Conservation (phyloP, 2,797 vertebrate genomes). For the Epinephelus malabaricus region DNA sequence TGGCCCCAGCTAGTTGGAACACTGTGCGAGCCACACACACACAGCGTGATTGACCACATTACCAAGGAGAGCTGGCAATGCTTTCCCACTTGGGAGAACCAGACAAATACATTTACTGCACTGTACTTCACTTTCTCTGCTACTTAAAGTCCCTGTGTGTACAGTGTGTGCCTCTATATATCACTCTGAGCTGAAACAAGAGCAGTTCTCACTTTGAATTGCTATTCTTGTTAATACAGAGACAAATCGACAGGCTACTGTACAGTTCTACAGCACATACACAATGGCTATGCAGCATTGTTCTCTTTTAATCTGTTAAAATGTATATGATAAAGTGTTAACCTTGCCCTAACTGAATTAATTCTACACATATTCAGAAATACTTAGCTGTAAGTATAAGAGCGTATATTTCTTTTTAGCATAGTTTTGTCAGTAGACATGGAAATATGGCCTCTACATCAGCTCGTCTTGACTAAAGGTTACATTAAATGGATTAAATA, state of each 20-base stretch:
- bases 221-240: slow-evolving; percentile 34
- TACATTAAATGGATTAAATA: slow-evolving; percentile 8
- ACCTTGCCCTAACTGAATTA: neutral
- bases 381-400: neutral
- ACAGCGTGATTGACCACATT: slow-evolving; percentile 63
- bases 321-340: neutral
- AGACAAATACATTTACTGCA: slow-evolving; percentile 63
- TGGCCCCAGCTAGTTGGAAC: slow-evolving; percentile 26
- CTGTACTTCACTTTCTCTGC: slow-evolving; percentile 52
- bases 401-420: neutral
- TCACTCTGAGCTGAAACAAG: slow-evolving; percentile 32
- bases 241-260: slow-evolving; percentile 13
- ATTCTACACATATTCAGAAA: slow-evolving; percentile 3
- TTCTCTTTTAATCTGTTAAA: neutral
- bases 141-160: slow-evolving; percentile 40
- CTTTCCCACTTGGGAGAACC: slow-evolving; percentile 53
- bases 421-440: neutral
- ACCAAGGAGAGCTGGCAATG: slow-evolving; percentile 57
- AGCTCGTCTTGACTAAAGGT: neutral
- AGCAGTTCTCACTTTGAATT: slow-evolving; percentile 43
- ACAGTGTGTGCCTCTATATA: slow-evolving; percentile 42
- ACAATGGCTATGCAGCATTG: neutral
- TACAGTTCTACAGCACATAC: neutral
- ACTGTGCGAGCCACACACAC: slow-evolving; percentile 14
- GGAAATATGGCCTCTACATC: neutral